Percentiles rank a stretch among this genome's conserved stretches.
phyloP scores from a whole-genome alignment of 2,113 vertebrate species.

The Channa argus region DNA sequence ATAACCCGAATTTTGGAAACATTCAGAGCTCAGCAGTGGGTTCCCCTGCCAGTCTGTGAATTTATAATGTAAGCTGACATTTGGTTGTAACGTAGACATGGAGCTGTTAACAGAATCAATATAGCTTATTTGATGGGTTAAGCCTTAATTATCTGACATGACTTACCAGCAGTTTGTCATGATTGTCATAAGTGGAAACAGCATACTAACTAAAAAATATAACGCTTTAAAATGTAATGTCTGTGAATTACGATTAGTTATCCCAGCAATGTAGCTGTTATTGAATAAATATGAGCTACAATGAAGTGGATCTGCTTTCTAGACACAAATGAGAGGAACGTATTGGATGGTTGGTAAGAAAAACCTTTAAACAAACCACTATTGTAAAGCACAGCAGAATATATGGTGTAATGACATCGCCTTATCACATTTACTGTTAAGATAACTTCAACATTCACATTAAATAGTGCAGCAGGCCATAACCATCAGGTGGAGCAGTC shows the following conservation, averaged over 20 bases:
- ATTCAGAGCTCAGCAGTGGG: too few relatives aligned
- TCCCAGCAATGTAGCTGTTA: too few relatives aligned
- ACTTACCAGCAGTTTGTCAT: not conserved
- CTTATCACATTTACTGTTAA: constrained; percentile 16
- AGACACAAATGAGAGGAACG: not conserved
- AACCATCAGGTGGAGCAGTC: constrained; percentile 19
- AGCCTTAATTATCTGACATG: not conserved
- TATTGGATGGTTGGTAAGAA: too few relatives aligned
- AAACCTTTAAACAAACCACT: too few relatives aligned
- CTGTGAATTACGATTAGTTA: not conserved
- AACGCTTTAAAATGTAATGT: not conserved
- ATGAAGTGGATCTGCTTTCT: too few relatives aligned
- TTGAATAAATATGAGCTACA: too few relatives aligned
- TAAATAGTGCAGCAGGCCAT: constrained; percentile 23
- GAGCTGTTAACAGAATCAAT: too few relatives aligned
- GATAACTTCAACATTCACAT: constrained; percentile 45
- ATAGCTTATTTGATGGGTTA: not conserved
- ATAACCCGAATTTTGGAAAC: too few relatives aligned
- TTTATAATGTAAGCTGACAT: not conserved
- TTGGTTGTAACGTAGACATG: too few relatives aligned
- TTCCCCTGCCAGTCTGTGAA: not conserved
- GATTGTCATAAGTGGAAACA: not conserved
- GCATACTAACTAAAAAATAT: too few relatives aligned
- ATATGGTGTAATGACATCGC: not conserved
- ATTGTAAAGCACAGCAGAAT: not conserved